These are phyloP conservation scores for Synanthedon andrenaeformis DNA, from an alignment of 2,888 invertebrate genomes.

Conservation along the genomic window DNA sequence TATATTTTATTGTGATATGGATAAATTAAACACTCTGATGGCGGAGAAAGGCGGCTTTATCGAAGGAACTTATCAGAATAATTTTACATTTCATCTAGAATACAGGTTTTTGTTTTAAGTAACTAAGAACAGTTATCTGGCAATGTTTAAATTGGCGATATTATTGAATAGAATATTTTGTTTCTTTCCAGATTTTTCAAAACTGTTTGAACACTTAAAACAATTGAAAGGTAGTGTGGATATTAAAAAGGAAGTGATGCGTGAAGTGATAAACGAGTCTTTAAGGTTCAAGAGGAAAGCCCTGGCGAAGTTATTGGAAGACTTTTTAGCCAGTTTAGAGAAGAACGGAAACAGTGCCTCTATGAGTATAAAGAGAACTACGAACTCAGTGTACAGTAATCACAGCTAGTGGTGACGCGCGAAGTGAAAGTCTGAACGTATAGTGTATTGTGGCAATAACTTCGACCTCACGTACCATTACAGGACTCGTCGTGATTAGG, in stretches of 20 bases:
- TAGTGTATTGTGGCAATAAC: not conserved
- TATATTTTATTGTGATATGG: too few relatives aligned
- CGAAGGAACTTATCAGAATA: too few relatives aligned
- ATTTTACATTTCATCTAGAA: too few relatives aligned
- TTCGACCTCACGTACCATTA: too few relatives aligned
- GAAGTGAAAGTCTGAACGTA: not conserved
- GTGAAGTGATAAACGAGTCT: conserved; percentile 81
- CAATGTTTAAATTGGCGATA: too few relatives aligned
- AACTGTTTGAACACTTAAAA: conserved; percentile 77
- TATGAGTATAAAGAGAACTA: conserved; percentile 39
- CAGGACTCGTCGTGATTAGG: too few relatives aligned
- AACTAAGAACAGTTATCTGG: too few relatives aligned
- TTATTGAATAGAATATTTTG: not conserved
- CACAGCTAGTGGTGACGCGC: conserved; percentile 48
- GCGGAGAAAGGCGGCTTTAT: too few relatives aligned
- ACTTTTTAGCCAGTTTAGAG: conserved; percentile 68
- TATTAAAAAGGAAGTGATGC: conserved; percentile 76
- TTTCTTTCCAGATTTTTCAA: conserved; percentile 74
- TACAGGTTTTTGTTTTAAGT: too few relatives aligned
- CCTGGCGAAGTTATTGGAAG: conserved; percentile 76
- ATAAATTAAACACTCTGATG: too few relatives aligned
- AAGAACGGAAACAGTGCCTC: conserved; percentile 63
- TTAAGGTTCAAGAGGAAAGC: conserved; percentile 81
- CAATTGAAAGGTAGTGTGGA: conserved; percentile 77
- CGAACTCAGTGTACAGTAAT: conserved; percentile 42